These are phyloP conservation scores for Connochaetes taurinus DNA, from an alignment of 2,113 vertebrate species.

Conservation along the genomic window DNA sequence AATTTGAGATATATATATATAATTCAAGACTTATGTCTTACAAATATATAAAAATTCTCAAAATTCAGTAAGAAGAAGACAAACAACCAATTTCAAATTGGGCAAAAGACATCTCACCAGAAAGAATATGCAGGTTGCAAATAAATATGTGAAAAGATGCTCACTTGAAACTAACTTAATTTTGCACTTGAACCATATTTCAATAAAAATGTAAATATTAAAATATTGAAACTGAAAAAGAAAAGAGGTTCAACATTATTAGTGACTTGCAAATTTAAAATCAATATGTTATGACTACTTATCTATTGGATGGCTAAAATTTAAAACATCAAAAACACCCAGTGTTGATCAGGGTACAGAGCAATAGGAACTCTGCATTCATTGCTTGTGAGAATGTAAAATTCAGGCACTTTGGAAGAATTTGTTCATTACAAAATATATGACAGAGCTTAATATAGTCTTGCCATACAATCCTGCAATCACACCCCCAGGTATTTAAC, in stretches of 20 bases:
- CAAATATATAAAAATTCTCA: background rate
- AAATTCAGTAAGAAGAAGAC: background rate
- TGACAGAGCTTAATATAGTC: background rate
- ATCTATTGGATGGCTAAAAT: background rate
- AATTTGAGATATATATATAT: background rate
- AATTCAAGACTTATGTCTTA: background rate
- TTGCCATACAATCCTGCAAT: background rate
- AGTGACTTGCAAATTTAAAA: background rate
- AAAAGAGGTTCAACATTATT: background rate
- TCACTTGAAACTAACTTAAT: background rate
- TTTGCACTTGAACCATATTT: background rate
- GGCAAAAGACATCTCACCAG: background rate
- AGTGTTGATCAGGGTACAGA: background rate
- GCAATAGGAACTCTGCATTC: background rate
- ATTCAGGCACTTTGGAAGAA: background rate
- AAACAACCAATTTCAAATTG: background rate
- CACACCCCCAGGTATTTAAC: background rate
- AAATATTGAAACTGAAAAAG: background rate
- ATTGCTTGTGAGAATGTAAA: background rate
- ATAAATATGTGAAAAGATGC: background rate
- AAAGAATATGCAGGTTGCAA: background rate
- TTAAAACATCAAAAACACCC: background rate
- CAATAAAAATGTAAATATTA: background rate
- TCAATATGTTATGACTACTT: background rate
- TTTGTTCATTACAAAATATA: background rate